These are phyloP conservation scores for Chionoecetes opilio DNA, from an alignment of 1,140 invertebrate species.

Conservation along the genomic window DNA sequence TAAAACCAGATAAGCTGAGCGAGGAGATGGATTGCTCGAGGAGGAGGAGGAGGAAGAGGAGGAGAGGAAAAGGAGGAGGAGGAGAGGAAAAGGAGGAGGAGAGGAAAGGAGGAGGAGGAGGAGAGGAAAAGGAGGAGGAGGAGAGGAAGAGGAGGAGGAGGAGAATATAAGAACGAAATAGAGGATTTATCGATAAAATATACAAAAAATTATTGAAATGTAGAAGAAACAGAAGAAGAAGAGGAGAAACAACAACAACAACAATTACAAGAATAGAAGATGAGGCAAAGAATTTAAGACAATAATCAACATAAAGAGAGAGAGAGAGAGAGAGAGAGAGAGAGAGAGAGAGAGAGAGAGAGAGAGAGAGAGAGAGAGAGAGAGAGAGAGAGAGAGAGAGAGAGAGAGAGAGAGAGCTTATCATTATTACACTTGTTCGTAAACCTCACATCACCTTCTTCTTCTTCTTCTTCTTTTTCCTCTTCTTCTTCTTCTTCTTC, in stretches of 20 bases:
- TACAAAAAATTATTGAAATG: background rate
- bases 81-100: background rate
- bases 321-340: constrained; percentile 37
- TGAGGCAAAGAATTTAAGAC: background rate
- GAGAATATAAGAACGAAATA: background rate
- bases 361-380: constrained; percentile 22
- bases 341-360: constrained; percentile 53
- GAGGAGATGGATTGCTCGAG: background rate
- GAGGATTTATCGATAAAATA: background rate
- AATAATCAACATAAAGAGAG: background rate
- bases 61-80: background rate
- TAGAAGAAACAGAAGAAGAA: background rate
- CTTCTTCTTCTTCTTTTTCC: too few species aligned
- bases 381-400: constrained; percentile 17
- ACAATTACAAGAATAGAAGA: background rate
- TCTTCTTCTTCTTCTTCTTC: too few species aligned
- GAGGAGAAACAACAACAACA: background rate
- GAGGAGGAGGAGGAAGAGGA: constrained; percentile 4
- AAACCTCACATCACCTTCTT: too few species aligned
- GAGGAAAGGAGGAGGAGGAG: background rate
- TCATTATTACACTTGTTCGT: too few species aligned
- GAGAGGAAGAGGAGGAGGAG: too few species aligned
- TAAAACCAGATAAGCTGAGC: constrained; percentile 19
- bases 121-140: too few species aligned
- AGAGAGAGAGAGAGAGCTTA: constrained; percentile 38